Base-by-base conservation (phyloP, 2,113 vertebrate species). In the Apaloderma vittatum region DNA sequence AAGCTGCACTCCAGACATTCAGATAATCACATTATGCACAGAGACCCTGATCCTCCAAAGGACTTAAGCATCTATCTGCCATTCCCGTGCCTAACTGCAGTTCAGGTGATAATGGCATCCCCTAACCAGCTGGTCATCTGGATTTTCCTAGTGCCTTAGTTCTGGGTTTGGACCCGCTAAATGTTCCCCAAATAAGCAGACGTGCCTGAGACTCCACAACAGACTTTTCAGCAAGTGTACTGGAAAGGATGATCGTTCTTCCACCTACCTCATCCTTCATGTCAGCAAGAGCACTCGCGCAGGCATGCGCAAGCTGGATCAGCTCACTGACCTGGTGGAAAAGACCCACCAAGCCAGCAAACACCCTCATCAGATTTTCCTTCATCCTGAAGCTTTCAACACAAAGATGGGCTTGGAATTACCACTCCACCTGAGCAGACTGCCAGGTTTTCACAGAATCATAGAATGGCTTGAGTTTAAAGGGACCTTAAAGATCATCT, bases 1-100 rank as follows among this genome's bases (percentile, higher is more conserved):
- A 94, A 58, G 34, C 79, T 80, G 30, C 71, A 86, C 65, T 96
- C 94, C 79, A 93, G 67, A 76, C 88, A 90, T 77, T 58, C 59
- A 67, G 68, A 48, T 92, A 95, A 94, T 79, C 70, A 54, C 67
- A 70, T 70, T 84, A 77, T 48, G 59, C 82, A 68, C 36, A 83
- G 86, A 77, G 45, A 77, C 26, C 55, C 55, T 37, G 63, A 80
- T 93, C 81, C 75, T 92, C 82, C 48, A 59, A 83, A 92, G 92
- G 59, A 81, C 30, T 59, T 71, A 8, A 59, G 57, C 52, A 48
- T 70, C 86, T 92, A 5, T 63, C 67, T 92, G 68, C 52, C 48
- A 13, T 88, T 80, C 63, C 45, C 43, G 43, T 40, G 58, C 51
- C 22, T 32, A 65, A 32, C 59, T 80, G 61, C 72, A 45, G 68